Evolutionary conservation across 1,140 invertebrate species (phyloP).

Genomic region (Pararge aegeria): DNA sequence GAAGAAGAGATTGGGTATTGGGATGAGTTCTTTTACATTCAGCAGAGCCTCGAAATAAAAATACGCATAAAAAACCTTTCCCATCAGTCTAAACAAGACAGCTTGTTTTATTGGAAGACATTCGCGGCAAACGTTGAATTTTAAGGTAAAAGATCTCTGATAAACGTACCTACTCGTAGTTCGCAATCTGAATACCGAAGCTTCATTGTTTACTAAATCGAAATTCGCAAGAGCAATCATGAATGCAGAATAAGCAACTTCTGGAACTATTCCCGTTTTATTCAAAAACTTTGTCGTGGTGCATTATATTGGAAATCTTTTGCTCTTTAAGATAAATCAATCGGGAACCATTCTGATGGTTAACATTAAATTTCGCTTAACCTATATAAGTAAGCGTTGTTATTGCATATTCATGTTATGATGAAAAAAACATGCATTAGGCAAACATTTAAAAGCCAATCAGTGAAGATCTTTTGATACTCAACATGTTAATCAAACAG

Average conservation of each 20-base stretch:
- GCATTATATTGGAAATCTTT: not conserved
- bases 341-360: not conserved
- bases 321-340: not conserved
- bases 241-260: conserved; percentile 19
- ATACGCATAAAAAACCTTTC: conserved; percentile 10
- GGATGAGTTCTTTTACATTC: not conserved
- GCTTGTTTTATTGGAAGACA: conserved; percentile 15
- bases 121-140: conserved; percentile 17
- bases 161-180: conserved; percentile 14
- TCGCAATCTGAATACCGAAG: conserved; percentile 20
- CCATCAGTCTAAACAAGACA: conserved; percentile 4
- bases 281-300: conserved; percentile 6
- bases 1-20: not conserved
- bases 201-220: conserved; percentile 24
- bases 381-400: too few relatives aligned
- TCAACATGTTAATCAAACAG: too few relatives aligned
- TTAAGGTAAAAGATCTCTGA: conserved; percentile 21
- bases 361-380: not conserved
- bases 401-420: too few relatives aligned
- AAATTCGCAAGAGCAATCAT: conserved; percentile 21
- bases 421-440: too few relatives aligned
- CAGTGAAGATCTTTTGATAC: too few relatives aligned
- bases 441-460: too few relatives aligned
- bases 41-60: not conserved
- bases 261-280: conserved; percentile 14